Evolutionary conservation across 2,888 invertebrate genomes (phyloP), one percentile per base, ranked within the genome.

Genomic region (Phragmatobia fuliginosa): DNA sequence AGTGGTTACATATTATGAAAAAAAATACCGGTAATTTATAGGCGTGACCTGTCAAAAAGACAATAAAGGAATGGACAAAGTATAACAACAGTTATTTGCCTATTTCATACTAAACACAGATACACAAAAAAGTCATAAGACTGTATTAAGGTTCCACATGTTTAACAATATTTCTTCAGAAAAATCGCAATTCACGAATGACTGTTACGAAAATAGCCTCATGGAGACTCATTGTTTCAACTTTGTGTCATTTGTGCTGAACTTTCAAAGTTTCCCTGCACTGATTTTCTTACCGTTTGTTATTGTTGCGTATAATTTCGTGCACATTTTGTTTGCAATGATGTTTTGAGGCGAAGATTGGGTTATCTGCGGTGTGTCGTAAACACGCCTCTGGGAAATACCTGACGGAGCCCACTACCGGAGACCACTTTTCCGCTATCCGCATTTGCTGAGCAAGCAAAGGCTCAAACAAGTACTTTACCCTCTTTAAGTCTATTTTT

Each of bases 321-420:
- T 75, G 76, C 81, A 82, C 83, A 79, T 84, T 82, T 80, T 79
- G 76, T 80, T 70, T 78, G 82, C 80, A 79, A 81, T 81, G 80
- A 84, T 84, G 82, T 84, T 87, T 82, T 83, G 83, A 86, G 82
- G 85, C 82, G 86, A 84, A 87, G 85, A 88, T 88, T 87, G 87
- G 83, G 83, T 84, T 77, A 80, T 79, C 83, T 77, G 82, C 82
- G 85, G 80, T 83, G 81, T 81, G 84, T 87, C 88, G 88, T 92
- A 91, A 92, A 91, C 87, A 87, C 86, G 88, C 92, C 92, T 89
- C 76, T 75, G 92, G 92, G 92, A 92, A 92, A 92, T 92, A 87
- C 85, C 81, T 81, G 83, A 75, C 80, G 76, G 78, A 79, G 74
- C 74, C 79, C 78, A 66, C 62, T 41, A 70, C 76, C 75, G 71